Base-by-base conservation (phyloP, 2,888 invertebrate genomes). In the Panopea generosa region DNA sequence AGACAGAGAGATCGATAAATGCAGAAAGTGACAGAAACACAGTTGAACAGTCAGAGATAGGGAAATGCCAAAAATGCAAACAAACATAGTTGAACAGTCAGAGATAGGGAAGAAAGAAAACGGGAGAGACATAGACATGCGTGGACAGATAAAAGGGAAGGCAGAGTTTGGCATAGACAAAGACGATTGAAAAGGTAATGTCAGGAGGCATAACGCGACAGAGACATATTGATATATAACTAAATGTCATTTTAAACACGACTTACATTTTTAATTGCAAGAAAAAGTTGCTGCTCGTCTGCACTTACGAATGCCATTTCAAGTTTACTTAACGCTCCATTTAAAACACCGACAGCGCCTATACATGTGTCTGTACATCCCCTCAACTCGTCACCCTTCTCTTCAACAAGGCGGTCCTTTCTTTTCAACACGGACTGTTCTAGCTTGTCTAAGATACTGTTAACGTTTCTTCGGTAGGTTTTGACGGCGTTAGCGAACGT, bases 361-460 rank as follows among this genome's bases (percentile, higher is more conserved):
- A 63, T 45, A 33, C 63, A 69, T 18, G 69, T 69, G 52, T 62
- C 55, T 47, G 61, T 50, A 62, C 63, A 63, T 4, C 49, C 65
- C 53, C 56, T 57, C 18, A 74, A 29, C 40, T 74, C 74, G 0
- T 60, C 60, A 9, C 14, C 40, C 50, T 69, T 74, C 7, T 43
- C 16, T 40, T 68, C 63, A 29, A 49, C 45, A 59, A 57, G 56
- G 40, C 68, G 57, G 45, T 74, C 69, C 61, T 74, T 68, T 53
- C 53, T 56, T 29, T 61, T 61, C 22, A 61, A 2, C 14, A 69
- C 26, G n/a, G 2, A 33, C 6, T 29, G 45, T 53, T 69, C 61
- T 2, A 69, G 29, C 26, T 61, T 69, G 47, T 69, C 69, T 4
- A 69, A 20, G 2, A 69, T 20, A 45, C 53, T 61, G 22, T 69